Evolutionary conservation across 2,888 invertebrate genomes (phyloP), one percentile per base, ranked within the genome.

Genomic region (Cinara cedri): DNA sequence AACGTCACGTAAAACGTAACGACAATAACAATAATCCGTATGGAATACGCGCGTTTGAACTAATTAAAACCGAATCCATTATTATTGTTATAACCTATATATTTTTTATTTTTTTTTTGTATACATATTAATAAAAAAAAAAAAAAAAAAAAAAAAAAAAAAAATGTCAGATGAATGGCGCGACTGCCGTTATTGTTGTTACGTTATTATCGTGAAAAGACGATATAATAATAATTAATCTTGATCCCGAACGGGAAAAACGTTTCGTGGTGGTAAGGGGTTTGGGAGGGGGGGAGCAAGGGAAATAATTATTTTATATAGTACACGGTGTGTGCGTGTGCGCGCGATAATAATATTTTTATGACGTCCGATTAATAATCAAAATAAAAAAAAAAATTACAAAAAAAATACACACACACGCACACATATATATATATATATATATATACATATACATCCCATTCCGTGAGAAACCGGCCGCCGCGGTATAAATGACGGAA

Each of bases 311-410:
- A 42, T 72, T 72, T 62, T 51, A 62, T 72, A 51, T 72, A 51
- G 9, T 62, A 49, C 9, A 42, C 21, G 62, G 42, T 63, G 19
- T 26, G 14, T 63, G n/a, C n/a, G n/a, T n/a, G n/a, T n/a, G n/a
- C n/a, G n/a, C n/a, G n/a, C n/a, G n/a, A n/a, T n/a, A n/a, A 51
- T 49, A 51, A 26, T 62, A 62, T 72, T 63, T 72, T 72, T 74
- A 74, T 42, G 63, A 74, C 51, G 51, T 74, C 74, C 63, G 63
- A 74, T 74, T 74, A 74, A 74, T 74, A 63, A 74, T 54, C 3
- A 34, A 34, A 34, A 34, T 34, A 34, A 34, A 34, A 34, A 34
- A 34, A 4, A 34, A 34, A 63, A 63, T n/a, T n/a, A n/a, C n/a
- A n/a, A n/a, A n/a, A n/a, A n/a, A n/a, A n/a, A n/a, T n/a, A n/a